Conservation (phyloP, 2,113 vertebrate species). For the Eulemur macaco region DNA sequence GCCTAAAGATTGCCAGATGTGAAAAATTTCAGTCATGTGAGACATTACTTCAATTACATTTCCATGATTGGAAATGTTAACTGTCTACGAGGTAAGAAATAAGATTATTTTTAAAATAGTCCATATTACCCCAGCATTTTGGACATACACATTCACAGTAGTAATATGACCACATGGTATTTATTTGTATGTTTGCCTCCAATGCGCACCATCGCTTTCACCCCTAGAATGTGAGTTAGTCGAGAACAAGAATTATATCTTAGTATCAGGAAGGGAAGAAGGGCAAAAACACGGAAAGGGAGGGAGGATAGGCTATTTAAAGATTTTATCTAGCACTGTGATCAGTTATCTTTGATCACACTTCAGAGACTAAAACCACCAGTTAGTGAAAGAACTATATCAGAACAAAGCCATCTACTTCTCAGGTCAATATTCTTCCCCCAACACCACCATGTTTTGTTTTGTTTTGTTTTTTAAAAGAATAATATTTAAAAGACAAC, state of each 20-base stretch:
- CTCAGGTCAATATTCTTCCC: neutral
- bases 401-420: neutral
- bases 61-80: neutral
- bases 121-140: neutral
- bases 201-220: neutral
- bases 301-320: neutral
- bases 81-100: neutral
- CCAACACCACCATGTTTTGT: neutral
- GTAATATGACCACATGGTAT: neutral
- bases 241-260: neutral
- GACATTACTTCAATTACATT: neutral
- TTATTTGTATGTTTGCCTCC: neutral
- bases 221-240: neutral
- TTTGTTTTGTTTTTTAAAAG: neutral
- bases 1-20: conserved; percentile 19
- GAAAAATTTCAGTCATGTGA: neutral
- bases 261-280: neutral
- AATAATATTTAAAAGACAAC: neutral
- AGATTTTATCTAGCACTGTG: neutral
- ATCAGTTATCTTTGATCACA: neutral
- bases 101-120: neutral
- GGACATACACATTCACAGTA: neutral
- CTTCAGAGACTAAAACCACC: neutral
- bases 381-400: neutral
- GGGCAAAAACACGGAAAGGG: neutral